A percentile compares a stretch with the other conserved stretches of the same genome.
These are phyloP conservation scores for Drosophila ercepeae DNA, from an alignment of 1,140 invertebrate species.

Conservation along the genomic window DNA sequence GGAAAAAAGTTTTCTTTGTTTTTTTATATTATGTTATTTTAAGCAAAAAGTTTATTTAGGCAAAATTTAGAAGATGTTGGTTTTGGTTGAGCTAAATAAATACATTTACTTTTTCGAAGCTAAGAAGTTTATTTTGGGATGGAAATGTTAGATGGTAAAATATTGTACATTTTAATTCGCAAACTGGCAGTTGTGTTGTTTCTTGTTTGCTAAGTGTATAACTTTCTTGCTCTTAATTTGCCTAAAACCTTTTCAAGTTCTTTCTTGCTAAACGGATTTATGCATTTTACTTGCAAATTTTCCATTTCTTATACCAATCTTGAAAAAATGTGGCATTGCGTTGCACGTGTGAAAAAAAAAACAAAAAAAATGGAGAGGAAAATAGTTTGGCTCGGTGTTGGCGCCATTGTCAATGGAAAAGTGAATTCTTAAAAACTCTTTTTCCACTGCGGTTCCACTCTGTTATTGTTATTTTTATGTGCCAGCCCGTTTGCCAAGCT, in stretches of 20 bases:
- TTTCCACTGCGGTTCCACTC: constrained; percentile 14
- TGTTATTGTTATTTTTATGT: constrained; percentile 26
- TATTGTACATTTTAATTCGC: neutral
- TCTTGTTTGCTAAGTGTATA: too few species aligned
- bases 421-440: constrained; percentile 2
- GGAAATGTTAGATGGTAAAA: too few species aligned
- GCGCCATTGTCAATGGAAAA: constrained; percentile 42
- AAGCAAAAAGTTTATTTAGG: constrained; percentile 18
- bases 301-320: neutral
- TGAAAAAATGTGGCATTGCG: constrained; percentile 9
- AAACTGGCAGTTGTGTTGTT: too few species aligned
- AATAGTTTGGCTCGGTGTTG: neutral
- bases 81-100: constrained; percentile 32
- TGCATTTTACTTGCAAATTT: constrained; percentile 27
- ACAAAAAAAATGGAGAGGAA: constrained; percentile 4
- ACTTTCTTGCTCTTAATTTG: neutral
- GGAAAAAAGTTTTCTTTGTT: constrained; percentile 10
- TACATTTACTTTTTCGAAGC: neutral
- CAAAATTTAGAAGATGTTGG: constrained; percentile 1
- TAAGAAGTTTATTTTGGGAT: too few species aligned
- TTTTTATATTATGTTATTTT: constrained; percentile 26
- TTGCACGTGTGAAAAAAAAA: constrained; percentile 43
- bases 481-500: neutral
- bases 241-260: neutral
- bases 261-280: neutral